Percentiles rank a stretch among this genome's conserved stretches.
phyloP scores from a whole-genome alignment of 2,113 vertebrate genomes.

The Oreochromis aureus region DNA sequence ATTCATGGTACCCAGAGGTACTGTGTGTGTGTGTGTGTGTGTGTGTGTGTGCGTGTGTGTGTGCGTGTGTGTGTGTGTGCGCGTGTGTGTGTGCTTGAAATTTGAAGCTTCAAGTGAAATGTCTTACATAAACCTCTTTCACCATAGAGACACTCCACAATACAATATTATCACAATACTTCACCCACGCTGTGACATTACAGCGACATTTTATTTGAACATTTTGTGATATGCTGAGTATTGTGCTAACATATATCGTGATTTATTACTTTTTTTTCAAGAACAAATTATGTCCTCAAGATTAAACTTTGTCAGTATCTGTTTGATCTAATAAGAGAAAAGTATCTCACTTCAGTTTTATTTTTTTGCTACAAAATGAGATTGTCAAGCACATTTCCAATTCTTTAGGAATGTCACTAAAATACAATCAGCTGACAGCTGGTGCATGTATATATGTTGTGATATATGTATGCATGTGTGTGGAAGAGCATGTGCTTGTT shows the following conservation, averaged over 20 bases:
- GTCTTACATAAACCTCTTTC: background rate
- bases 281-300: background rate
- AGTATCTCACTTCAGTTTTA: background rate
- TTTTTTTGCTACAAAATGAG: background rate
- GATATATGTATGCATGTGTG: background rate
- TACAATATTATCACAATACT: background rate
- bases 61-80: no score
- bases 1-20: no score
- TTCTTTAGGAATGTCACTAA: background rate
- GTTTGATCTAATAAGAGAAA: background rate
- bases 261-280: accelerated
- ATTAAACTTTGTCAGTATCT: background rate
- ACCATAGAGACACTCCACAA: background rate
- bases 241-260: background rate
- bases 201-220: no score
- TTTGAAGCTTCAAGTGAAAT: background rate
- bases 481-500: accelerated
- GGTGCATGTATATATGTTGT: accelerated
- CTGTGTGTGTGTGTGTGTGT: no score
- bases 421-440: background rate
- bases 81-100: background rate
- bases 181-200: background rate
- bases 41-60: background rate
- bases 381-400: background rate
- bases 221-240: background rate